Evolutionary conservation across 1,140 invertebrate genomes (phyloP).

Genomic region (Antheraea pernyi): DNA sequence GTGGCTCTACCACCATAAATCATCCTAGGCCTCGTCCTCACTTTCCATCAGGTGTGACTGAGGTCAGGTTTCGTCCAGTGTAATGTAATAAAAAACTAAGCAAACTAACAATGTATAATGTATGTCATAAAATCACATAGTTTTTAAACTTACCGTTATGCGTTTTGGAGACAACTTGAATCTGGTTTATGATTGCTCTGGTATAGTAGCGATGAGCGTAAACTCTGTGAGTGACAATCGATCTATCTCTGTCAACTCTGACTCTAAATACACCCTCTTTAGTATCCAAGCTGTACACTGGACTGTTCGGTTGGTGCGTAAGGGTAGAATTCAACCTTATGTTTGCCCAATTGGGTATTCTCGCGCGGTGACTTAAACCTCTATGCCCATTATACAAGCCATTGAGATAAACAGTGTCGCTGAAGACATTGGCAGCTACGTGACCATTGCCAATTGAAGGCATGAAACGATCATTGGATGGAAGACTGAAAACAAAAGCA

Average conservation of each 20-base stretch:
- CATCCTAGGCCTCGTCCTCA: too few relatives aligned
- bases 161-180: constrained; percentile 63
- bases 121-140: too few relatives aligned
- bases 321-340: constrained; percentile 76
- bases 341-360: constrained; percentile 80
- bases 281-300: constrained; percentile 68
- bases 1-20: too few relatives aligned
- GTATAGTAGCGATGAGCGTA: constrained; percentile 80
- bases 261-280: constrained; percentile 68
- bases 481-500: constrained; percentile 65
- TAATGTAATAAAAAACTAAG: too few relatives aligned
- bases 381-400: constrained; percentile 79
- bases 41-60: too few relatives aligned
- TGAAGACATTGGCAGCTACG: constrained; percentile 80
- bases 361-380: constrained; percentile 78
- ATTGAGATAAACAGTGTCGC: constrained; percentile 80
- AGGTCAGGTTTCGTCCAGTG: too few relatives aligned
- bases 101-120: too few relatives aligned
- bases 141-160: constrained; percentile 44
- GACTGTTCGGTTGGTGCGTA: constrained; percentile 49
- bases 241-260: constrained; percentile 68
- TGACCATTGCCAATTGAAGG: constrained; percentile 80
- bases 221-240: constrained; percentile 75
- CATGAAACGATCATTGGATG: constrained; percentile 78
- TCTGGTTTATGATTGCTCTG: constrained; percentile 80